Evolutionary conservation across 2,797 vertebrate genomes (phyloP).

Genomic region (Poecile montanus): DNA sequence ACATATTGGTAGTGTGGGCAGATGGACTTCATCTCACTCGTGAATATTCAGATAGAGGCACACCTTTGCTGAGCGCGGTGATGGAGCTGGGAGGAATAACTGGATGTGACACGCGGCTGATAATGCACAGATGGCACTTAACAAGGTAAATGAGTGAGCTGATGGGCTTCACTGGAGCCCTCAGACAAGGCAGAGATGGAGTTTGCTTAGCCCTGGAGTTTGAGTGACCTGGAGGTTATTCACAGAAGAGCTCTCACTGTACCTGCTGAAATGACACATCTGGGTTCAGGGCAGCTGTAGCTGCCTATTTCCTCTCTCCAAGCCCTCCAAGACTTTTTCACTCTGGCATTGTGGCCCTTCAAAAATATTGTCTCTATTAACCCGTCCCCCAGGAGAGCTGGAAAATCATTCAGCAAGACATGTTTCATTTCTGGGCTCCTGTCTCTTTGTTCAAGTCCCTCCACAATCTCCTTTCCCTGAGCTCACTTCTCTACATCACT

Average conservation of each 20-base stretch:
- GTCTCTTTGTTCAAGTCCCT: background rate
- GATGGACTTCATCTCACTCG: background rate
- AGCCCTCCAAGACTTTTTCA: background rate
- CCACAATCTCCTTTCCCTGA: background rate
- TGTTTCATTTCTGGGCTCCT: background rate
- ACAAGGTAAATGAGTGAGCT: constrained; percentile 59
- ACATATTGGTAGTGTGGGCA: background rate
- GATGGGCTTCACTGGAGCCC: constrained; percentile 51
- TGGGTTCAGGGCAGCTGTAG: background rate
- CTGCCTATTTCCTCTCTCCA: background rate
- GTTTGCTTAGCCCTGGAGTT: background rate
- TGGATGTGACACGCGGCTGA: constrained; percentile 29
- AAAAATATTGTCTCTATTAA: background rate
- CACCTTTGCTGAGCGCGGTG: background rate
- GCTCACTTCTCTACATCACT: background rate
- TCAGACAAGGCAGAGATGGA: background rate
- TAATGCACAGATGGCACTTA: constrained; percentile 50
- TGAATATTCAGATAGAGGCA: constrained; percentile 31
- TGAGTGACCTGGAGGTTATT: background rate
- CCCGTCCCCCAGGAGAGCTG: background rate
- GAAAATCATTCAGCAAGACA: background rate
- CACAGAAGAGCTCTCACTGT: background rate
- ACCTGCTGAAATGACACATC: background rate
- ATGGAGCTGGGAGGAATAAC: constrained; percentile 44
- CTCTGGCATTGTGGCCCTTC: background rate